Conservation (phyloP, 2,888 invertebrate species). For the Mythimna impura region DNA sequence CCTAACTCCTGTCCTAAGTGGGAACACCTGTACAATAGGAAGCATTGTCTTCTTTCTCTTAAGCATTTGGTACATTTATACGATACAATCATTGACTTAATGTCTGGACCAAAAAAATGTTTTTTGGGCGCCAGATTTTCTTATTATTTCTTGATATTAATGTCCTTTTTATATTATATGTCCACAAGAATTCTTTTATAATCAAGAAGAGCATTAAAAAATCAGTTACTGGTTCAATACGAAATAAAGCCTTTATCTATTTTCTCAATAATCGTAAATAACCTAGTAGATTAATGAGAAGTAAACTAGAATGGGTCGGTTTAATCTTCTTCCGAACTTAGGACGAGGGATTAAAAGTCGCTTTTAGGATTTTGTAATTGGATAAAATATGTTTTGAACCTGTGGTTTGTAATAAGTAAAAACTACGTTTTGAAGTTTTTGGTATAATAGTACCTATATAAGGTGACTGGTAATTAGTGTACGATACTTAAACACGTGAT, state of each 20-base stretch:
- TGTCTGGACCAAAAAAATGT: no score
- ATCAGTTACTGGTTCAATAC: background rate
- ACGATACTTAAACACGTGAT: no score
- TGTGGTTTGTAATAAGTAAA: background rate
- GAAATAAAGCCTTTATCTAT: background rate
- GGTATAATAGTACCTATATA: no score
- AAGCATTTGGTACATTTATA: no score
- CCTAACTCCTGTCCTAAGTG: no score
- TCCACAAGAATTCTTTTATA: background rate
- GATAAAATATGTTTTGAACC: slow-evolving; percentile 29
- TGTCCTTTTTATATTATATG: background rate
- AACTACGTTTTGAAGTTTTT: background rate
- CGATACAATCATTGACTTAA: no score
- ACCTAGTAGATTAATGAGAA: slow-evolving; percentile 16
- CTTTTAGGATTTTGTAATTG: slow-evolving; percentile 29
- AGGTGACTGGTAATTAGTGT: no score
- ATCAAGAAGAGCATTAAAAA: background rate
- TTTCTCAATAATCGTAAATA: slow-evolving; percentile 9
- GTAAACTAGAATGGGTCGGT: slow-evolving; percentile 11
- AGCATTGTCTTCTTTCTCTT: no score
- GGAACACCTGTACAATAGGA: no score
- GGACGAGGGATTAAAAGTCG: slow-evolving; percentile 29
- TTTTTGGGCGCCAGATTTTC: background rate
- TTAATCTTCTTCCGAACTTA: slow-evolving; percentile 19
- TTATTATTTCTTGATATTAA: background rate